These are phyloP conservation scores for Nephrotoma guestfalica DNA, from an alignment of 2,888 invertebrate species.

Conservation along the genomic window DNA sequence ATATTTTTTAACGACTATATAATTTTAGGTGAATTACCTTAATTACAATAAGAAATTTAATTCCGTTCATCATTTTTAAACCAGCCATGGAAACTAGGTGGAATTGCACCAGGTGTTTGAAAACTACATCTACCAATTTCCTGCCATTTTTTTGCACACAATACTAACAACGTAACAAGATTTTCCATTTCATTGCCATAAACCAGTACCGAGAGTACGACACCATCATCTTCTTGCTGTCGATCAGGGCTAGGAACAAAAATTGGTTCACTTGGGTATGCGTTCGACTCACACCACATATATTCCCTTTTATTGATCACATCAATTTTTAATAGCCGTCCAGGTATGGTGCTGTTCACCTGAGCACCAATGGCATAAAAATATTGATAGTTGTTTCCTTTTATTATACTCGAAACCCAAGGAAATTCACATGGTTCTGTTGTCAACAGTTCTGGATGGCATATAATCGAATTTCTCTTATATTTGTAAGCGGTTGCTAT, in stretches of 20 bases:
- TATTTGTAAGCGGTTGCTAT: slow-evolving; percentile 37
- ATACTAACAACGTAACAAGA: slow-evolving; percentile 52
- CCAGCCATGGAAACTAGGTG: slow-evolving; percentile 80
- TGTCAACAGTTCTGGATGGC: slow-evolving; percentile 48
- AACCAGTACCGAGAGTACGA: slow-evolving; percentile 55
- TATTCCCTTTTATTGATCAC: slow-evolving; percentile 41
- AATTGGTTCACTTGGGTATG: slow-evolving; percentile 76
- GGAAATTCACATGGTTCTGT: slow-evolving; percentile 79
- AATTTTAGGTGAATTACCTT: not conserved
- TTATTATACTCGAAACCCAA: slow-evolving; percentile 45
- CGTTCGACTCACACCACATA: slow-evolving; percentile 57
- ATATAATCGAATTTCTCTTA: slow-evolving; percentile 34
- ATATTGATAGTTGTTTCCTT: slow-evolving; percentile 59
- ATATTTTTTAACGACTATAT: too few species aligned
- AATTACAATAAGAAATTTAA: not conserved
- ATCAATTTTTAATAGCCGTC: slow-evolving; percentile 78
- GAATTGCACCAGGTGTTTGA: slow-evolving; percentile 54
- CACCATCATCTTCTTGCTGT: slow-evolving; percentile 64
- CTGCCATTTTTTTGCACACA: slow-evolving; percentile 56
- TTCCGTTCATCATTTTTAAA: slow-evolving; percentile 36
- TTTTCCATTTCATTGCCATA: slow-evolving; percentile 49
- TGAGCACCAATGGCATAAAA: slow-evolving; percentile 84
- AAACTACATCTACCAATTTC: slow-evolving; percentile 67
- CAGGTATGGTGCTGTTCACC: slow-evolving; percentile 55
- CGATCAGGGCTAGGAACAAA: slow-evolving; percentile 54